phyloP scores from a whole-genome alignment of 2,113 vertebrate species.

The Amphiprion ocellaris region DNA sequence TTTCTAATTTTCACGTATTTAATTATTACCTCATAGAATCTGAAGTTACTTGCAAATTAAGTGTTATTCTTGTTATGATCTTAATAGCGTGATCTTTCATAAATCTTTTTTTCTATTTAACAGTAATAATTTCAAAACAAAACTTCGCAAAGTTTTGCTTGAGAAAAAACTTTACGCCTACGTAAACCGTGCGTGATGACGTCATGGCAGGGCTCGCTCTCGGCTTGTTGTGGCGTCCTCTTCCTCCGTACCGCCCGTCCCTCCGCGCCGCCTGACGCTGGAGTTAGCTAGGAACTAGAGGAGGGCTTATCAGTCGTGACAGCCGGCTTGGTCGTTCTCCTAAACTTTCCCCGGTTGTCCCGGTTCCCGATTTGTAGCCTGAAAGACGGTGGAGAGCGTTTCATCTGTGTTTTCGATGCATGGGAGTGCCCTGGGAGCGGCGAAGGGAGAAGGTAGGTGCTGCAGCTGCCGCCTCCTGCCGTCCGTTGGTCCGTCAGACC shows the following conservation, averaged over 20 bases:
- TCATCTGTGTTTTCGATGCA: constrained; percentile 71
- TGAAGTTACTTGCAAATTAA: too few species aligned
- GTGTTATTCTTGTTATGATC: too few species aligned
- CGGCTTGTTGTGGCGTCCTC: constrained; percentile 66
- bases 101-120: too few species aligned
- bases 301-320: constrained; percentile 52
- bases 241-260: constrained; percentile 73
- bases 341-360: constrained; percentile 48
- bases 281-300: constrained; percentile 58
- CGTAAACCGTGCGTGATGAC: constrained; percentile 75
- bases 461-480: constrained; percentile 42
- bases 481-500: constrained; percentile 58
- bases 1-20: too few species aligned
- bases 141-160: constrained; percentile 6
- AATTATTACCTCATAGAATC: too few species aligned
- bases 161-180: constrained; percentile 47
- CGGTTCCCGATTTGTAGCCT: constrained; percentile 4
- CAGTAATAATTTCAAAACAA: too few species aligned
- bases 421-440: constrained; percentile 79
- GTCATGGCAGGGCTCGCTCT: constrained; percentile 65
- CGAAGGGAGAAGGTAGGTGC: constrained; percentile 82
- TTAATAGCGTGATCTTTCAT: too few species aligned
- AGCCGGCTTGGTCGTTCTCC: constrained; percentile 17
- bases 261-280: constrained; percentile 45
- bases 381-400: constrained; percentile 31